Conservation (phyloP, 1,140 invertebrate species). For the Calosoma granatense region DNA sequence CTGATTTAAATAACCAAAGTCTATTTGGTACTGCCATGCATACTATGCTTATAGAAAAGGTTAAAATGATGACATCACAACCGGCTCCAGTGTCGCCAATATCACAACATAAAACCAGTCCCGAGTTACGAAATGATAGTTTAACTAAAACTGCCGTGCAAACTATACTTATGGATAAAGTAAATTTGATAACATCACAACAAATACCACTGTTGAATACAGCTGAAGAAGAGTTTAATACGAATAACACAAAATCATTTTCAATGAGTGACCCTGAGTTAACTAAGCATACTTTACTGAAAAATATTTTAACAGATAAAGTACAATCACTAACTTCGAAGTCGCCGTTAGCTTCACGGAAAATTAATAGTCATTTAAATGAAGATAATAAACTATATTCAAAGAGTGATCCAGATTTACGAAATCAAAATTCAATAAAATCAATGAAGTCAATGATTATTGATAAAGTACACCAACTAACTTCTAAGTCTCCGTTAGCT, state of each 20-base stretch:
- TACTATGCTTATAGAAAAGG: constrained; percentile 40
- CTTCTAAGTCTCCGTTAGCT: too few species aligned
- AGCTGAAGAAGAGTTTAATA: not conserved
- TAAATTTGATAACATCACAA: constrained; percentile 20
- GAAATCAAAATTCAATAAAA: too few species aligned
- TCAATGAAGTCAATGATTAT: too few species aligned
- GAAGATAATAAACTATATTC: too few species aligned
- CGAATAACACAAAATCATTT: not conserved
- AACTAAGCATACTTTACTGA: too few species aligned
- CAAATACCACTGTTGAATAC: not conserved
- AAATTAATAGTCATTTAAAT: too few species aligned
- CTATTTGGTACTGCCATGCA: constrained; percentile 40
- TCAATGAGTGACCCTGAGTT: not conserved
- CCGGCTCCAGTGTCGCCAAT: constrained; percentile 17
- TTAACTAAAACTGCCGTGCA: constrained; percentile 32
- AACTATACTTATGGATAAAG: constrained; percentile 34
- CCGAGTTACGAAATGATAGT: constrained; percentile 16
- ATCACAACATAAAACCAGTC: not conserved
- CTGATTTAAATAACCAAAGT: constrained; percentile 5
- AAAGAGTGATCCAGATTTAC: too few species aligned
- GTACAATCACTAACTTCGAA: too few species aligned
- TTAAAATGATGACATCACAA: constrained; percentile 24
- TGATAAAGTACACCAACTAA: too few species aligned
- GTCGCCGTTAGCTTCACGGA: too few species aligned
- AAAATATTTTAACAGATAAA: too few species aligned